Conservation (phyloP, 1,140 invertebrate species). For the Trypoxylus dichotomus region DNA sequence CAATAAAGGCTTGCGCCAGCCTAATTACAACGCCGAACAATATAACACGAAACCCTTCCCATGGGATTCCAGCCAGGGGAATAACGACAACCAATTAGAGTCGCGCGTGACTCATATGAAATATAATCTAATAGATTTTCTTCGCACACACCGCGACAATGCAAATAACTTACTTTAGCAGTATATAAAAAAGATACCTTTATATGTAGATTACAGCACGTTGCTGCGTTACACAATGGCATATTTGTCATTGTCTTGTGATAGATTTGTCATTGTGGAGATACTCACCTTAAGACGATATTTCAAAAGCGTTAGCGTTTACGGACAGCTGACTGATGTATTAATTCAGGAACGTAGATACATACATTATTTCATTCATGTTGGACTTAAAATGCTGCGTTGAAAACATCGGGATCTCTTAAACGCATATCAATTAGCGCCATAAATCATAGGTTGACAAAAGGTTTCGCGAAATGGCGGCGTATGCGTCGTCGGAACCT, state of each 20-base stretch:
- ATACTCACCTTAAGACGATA: conserved; percentile 1
- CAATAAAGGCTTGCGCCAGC: too few species aligned
- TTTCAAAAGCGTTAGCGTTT: neutral
- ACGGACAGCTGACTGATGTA: neutral
- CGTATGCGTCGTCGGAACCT: too few species aligned
- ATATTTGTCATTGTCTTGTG: conserved; percentile 16
- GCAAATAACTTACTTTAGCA: neutral
- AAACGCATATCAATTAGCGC: neutral
- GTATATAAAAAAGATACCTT: neutral
- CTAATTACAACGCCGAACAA: too few species aligned
- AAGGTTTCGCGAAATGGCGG: too few species aligned
- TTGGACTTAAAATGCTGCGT: neutral
- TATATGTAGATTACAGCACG: neutral
- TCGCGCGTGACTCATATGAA: neutral
- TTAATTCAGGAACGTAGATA: conserved; percentile 8
- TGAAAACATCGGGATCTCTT: neutral
- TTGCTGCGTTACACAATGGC: neutral
- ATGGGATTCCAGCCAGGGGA: neutral
- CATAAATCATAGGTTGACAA: too few species aligned
- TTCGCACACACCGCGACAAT: conserved; percentile 4
- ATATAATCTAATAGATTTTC: neutral
- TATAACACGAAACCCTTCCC: neutral
- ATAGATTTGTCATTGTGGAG: conserved; percentile 2
- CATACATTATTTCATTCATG: conserved; percentile 12
- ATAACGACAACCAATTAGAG: neutral